Conservation (phyloP, 2,888 invertebrate species). For the Holacanthella duospinosa region DNA sequence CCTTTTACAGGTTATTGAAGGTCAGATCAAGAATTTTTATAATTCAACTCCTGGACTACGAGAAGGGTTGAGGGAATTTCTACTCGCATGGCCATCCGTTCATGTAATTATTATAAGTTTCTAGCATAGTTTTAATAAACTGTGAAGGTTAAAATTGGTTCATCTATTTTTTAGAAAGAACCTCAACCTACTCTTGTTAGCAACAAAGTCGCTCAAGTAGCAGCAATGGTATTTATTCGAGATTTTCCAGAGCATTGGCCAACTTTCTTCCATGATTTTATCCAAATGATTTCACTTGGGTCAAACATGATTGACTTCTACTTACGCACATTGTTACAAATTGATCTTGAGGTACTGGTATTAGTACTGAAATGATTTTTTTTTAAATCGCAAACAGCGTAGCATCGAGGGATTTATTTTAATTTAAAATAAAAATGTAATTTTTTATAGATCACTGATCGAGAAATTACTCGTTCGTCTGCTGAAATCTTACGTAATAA, state of each 20-base stretch:
- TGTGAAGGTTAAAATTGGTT: no score
- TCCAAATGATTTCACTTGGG: constrained; percentile 40
- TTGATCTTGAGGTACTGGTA: constrained; percentile 49
- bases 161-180: no score
- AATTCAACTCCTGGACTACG: constrained; percentile 38
- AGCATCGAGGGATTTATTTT: no score
- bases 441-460: constrained; percentile 42
- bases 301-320: constrained; percentile 45
- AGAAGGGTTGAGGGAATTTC: constrained; percentile 41
- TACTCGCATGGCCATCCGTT: constrained; percentile 43
- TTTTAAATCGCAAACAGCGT: no score
- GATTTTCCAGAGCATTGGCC: constrained; percentile 49
- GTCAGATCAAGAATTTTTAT: constrained; percentile 44
- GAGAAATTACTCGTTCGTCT: constrained; percentile 43
- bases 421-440: no score
- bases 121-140: no score
- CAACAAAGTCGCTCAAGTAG: constrained; percentile 50
- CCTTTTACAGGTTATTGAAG: constrained; percentile 46
- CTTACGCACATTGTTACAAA: constrained; percentile 46
- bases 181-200: constrained; percentile 44
- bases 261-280: constrained; percentile 46
- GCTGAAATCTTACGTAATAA: constrained; percentile 46
- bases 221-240: constrained; percentile 46
- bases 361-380: no score
- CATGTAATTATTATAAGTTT: no score